phyloP scores from a whole-genome alignment of 2,888 invertebrate genomes.

The Syrphus vitripennis region DNA sequence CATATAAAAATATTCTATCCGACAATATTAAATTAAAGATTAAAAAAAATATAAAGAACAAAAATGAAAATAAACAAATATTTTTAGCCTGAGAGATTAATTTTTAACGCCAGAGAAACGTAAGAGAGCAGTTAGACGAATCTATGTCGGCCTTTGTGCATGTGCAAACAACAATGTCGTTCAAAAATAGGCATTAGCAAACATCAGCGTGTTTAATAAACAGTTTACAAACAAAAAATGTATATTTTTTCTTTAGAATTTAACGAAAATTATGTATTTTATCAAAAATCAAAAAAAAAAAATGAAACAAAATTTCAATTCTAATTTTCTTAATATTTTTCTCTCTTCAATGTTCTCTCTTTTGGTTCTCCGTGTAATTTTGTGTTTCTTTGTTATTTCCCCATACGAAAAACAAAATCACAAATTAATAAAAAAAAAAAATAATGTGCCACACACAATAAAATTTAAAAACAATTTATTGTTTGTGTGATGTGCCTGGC shows the following conservation, averaged over 20 bases:
- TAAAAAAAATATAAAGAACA: not conserved
- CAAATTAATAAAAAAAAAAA: slow-evolving; percentile 33
- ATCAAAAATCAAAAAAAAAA: slow-evolving; percentile 23
- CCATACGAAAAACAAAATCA: slow-evolving; percentile 66
- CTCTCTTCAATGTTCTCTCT: slow-evolving; percentile 71
- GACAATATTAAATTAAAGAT: slow-evolving; percentile 7
- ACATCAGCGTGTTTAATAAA: slow-evolving; percentile 47
- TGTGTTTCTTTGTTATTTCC: slow-evolving; percentile 67
- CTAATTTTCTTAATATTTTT: slow-evolving; percentile 71
- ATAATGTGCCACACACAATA: slow-evolving; percentile 37
- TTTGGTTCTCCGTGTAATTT: slow-evolving; percentile 66
- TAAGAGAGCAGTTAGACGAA: slow-evolving; percentile 43
- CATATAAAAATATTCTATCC: slow-evolving; percentile 32
- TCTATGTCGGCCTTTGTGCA: slow-evolving; percentile 70
- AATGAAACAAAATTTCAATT: slow-evolving; percentile 52
- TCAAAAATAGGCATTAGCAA: slow-evolving; percentile 45
- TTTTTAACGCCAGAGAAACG: slow-evolving; percentile 22
- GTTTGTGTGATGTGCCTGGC: slow-evolving; percentile 62
- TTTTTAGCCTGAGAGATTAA: slow-evolving; percentile 25
- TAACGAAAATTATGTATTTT: slow-evolving; percentile 66
- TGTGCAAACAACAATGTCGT: slow-evolving; percentile 67
- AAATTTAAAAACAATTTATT: slow-evolving; percentile 37
- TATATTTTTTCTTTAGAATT: slow-evolving; percentile 67
- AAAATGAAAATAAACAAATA: not conserved
- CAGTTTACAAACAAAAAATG: slow-evolving; percentile 43